Conservation (phyloP, 2,797 vertebrate species). For the Sitta carolinensis region DNA sequence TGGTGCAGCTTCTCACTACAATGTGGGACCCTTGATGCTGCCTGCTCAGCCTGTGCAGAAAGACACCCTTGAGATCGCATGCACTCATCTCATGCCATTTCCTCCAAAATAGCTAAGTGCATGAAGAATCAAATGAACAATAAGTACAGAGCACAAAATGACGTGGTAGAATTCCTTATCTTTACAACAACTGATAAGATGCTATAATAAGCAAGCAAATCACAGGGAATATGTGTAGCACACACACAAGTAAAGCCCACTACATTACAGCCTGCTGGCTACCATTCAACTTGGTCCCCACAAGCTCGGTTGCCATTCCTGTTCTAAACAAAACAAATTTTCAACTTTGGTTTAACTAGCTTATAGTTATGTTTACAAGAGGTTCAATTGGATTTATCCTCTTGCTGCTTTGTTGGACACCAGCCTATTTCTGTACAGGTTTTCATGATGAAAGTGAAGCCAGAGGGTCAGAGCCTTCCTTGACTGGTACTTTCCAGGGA, state of each 20-base stretch:
- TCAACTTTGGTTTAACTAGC: neutral
- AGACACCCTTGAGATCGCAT: neutral
- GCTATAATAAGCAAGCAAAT: conserved; percentile 37
- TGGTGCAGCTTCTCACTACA: neutral
- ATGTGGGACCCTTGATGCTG: fast-evolving
- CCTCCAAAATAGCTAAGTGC: neutral
- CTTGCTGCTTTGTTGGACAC: neutral
- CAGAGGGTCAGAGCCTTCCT: neutral
- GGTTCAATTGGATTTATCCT: neutral
- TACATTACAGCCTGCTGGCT: neutral
- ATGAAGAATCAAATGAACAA: neutral
- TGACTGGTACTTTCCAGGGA: neutral
- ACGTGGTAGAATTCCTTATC: conserved; percentile 35
- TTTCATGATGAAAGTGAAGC: neutral
- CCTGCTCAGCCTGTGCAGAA: neutral
- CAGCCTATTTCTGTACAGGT: neutral
- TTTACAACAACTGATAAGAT: conserved; percentile 40
- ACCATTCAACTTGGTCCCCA: neutral
- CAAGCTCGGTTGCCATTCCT: neutral
- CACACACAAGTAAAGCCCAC: neutral
- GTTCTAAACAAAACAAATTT: neutral
- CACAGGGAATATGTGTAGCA: neutral
- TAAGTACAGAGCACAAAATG: conserved; percentile 1
- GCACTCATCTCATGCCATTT: neutral
- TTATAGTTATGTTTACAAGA: neutral